phyloP scores from a whole-genome alignment of 2,888 invertebrate genomes.

The Antheraea assamensis region DNA sequence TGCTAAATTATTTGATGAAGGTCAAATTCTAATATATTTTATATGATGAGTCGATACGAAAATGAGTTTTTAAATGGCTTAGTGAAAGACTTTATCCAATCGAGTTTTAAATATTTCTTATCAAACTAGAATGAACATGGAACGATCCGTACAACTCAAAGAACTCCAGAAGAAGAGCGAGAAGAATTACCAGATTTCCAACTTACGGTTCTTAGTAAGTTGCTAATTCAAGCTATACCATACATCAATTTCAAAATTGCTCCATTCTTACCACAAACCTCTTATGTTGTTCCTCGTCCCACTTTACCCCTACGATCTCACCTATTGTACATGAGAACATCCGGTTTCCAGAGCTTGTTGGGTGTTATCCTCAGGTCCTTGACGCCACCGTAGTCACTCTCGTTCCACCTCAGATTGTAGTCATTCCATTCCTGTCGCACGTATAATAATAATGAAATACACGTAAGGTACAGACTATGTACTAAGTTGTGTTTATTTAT shows the following conservation, averaged over 20 bases:
- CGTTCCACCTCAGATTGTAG: conserved; percentile 98
- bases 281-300: not conserved
- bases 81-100: too few relatives aligned
- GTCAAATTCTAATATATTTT: not conserved
- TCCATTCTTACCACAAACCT: not conserved
- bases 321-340: conserved; percentile 99
- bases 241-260: not conserved
- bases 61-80: too few relatives aligned
- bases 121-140: too few relatives aligned
- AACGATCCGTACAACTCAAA: too few relatives aligned
- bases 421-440: conserved; percentile 96
- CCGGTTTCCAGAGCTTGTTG: conserved; percentile 98
- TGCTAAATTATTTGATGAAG: not conserved
- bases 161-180: too few relatives aligned
- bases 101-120: too few relatives aligned
- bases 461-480: not conserved
- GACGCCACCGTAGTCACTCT: conserved; percentile 96
- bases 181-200: too few relatives aligned
- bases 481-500: not conserved
- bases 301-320: conserved; percentile 62
- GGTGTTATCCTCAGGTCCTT: conserved; percentile 97
- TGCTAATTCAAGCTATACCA: too few relatives aligned
- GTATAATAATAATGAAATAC: conserved; percentile 1
- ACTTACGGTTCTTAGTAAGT: too few relatives aligned
- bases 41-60: not conserved